Conservation (phyloP, 92 coral and sea anemone genomes). For the Umimayanthus kanabou region DNA sequence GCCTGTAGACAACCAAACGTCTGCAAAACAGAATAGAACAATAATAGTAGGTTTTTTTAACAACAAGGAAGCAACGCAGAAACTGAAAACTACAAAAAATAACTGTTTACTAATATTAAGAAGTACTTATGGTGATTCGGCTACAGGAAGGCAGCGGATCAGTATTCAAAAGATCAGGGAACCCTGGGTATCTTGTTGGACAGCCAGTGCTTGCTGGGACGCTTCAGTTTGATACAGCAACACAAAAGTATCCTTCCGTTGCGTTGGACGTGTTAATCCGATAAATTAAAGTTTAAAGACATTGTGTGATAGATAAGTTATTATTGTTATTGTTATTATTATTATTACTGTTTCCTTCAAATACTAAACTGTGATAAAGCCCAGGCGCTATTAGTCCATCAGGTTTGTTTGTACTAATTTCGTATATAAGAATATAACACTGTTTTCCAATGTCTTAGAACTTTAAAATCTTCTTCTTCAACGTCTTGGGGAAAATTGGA, state of each 20-base stretch:
- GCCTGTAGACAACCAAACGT: not conserved
- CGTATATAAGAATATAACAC: no score
- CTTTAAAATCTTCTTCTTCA: no score
- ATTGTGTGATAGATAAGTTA: not conserved
- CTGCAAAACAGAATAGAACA: not conserved
- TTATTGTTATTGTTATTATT: no score
- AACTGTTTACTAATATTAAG: not conserved
- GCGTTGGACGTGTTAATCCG: not conserved
- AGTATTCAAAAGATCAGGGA: constrained; percentile 81
- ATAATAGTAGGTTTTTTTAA: not conserved
- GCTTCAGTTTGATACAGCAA: constrained; percentile 47
- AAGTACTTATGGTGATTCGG: not conserved
- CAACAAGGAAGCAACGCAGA: not conserved
- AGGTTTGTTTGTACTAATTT: no score
- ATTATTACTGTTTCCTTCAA: no score
- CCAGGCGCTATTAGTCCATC: no score
- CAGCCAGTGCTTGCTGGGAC: constrained; percentile 90
- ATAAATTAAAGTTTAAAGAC: not conserved
- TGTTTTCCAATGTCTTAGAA: no score
- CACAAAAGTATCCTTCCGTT: constrained; percentile 74
- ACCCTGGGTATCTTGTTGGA: constrained; percentile 93
- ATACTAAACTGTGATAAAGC: no score
- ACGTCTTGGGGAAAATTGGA: no score
- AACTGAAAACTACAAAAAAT: no score
- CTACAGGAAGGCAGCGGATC: constrained; percentile 60